phyloP scores from a whole-genome alignment of 30 jellyfish, hydroid and myxozoan genomes.

The Chironex yamaguchii region DNA sequence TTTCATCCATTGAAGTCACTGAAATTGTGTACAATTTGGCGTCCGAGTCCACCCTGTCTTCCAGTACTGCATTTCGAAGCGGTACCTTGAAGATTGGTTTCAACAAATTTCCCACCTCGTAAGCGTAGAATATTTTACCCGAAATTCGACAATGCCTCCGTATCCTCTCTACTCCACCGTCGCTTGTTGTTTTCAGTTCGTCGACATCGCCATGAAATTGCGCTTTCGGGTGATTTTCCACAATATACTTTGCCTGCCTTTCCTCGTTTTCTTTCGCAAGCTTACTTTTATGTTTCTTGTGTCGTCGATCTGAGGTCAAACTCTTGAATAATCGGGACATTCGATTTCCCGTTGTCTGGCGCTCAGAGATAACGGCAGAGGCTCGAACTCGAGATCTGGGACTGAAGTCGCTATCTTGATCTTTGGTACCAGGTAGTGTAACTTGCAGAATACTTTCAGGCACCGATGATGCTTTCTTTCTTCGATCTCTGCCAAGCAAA shows the following conservation, averaged over 20 bases:
- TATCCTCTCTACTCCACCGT: conserved; percentile 32
- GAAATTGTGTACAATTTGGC: conserved; percentile 20
- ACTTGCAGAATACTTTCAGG: neutral
- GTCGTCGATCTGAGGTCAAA: conserved; percentile 63
- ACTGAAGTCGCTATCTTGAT: neutral
- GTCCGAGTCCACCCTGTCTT: conserved; percentile 72
- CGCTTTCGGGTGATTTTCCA: conserved; percentile 55
- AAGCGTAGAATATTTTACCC: conserved; percentile 92
- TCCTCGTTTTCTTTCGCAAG: neutral
- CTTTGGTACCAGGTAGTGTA: neutral
- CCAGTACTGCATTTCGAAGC: conserved; percentile 88
- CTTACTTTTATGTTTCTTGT: conserved; percentile 5
- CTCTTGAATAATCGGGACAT: conserved; percentile 11
- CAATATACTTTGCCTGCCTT: neutral
- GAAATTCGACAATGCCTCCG: conserved; percentile 88
- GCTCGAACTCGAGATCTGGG: neutral
- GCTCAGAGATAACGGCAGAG: neutral
- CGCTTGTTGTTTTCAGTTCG: conserved; percentile 38
- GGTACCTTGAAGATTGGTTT: conserved; percentile 95
- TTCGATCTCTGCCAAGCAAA: neutral
- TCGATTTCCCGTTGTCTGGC: neutral
- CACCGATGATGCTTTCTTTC: neutral
- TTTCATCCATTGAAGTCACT: conserved; percentile 86
- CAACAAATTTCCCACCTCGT: conserved; percentile 48
- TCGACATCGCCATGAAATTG: conserved; percentile 70